Base-by-base conservation (phyloP, 2,888 invertebrate genomes). In the Aricia artaxerxes region DNA sequence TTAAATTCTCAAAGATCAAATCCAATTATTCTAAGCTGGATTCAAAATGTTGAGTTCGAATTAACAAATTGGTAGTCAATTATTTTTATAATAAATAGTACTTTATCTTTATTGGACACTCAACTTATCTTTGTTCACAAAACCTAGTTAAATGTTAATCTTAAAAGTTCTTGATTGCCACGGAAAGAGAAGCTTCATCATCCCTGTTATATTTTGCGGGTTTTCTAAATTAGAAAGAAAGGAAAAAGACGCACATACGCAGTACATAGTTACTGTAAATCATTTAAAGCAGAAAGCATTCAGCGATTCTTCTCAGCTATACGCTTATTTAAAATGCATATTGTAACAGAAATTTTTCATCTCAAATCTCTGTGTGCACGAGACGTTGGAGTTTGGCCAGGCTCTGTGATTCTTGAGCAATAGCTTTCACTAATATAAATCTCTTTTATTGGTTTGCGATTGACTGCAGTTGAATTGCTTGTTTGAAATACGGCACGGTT, bases 1-100 rank as follows among this genome's bases (percentile, higher is more conserved):
- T 90, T 85, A 88, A 89, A 91, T 91, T 88, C 87, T 87, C 88
- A 91, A 90, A 90, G 90, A 91, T 91, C 88, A 91, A 89, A 89
- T 89, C 87, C 88, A 86, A 90, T 90, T 88, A 88, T 84, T 86
- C 87, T 84, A 82, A 88, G 89, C 86, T 87, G 88, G 82, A 82
- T 83, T 83, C 81, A 89, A 90, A 79, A 78, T 73, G 16, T 24
- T 73, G 24, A 9, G 53, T 7, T 31, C 57, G 13, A 77, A 53
- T 16, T 16, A 24, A 61, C 61, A 61, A n/a, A n/a, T 6, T 60
- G 6, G 60, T 0, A n/a, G 16, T n/a, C 16, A 4, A 60, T 6
- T 60, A 60, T 61, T 31, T 31, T 31, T 64, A 4, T 7, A 64
- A 4, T 4, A 7, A 31, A 31, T 64, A 24, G 49, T 49, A 49